A percentile compares a stretch with the other conserved stretches of the same genome.
Conservation (phyloP, 2,797 vertebrate species). For the Microchirus variegatus region DNA sequence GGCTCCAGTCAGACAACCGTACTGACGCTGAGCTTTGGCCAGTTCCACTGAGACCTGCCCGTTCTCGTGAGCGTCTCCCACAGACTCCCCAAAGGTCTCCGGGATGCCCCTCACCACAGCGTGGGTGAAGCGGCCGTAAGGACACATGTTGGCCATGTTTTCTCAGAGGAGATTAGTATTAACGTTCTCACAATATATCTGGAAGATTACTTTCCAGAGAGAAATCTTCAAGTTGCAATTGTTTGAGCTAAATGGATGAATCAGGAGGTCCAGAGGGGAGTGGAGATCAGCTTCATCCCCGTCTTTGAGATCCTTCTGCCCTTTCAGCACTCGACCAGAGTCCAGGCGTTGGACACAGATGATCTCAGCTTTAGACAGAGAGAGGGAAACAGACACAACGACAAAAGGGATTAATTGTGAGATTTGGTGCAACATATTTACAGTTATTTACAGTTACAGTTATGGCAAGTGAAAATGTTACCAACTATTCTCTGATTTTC, state of each 20-base stretch:
- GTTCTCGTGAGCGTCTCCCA: constrained; percentile 50
- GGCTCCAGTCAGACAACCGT: constrained; percentile 89
- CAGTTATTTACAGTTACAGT: too few species aligned
- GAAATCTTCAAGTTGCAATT: too few species aligned
- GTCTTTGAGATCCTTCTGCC: constrained; percentile 7
- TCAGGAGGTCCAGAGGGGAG: constrained; percentile 22
- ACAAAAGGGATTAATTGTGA: too few species aligned
- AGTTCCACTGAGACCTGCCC: constrained; percentile 78
- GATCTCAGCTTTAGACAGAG: constrained; percentile 30
- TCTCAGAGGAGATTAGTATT: background rate
- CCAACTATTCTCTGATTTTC: too few species aligned
- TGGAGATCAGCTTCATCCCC: constrained; percentile 27
- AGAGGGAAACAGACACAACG: too few species aligned
- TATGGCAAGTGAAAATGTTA: too few species aligned
- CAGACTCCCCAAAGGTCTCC: constrained; percentile 80
- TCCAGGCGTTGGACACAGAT: constrained; percentile 7
- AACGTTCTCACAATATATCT: constrained; percentile 5
- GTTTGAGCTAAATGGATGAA: background rate
- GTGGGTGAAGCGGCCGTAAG: constrained; percentile 89
- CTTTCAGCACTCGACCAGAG: constrained; percentile 1
- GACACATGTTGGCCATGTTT: constrained; percentile 79
- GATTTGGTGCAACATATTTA: too few species aligned
- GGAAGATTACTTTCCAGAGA: background rate
- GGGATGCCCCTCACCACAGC: constrained; percentile 89
- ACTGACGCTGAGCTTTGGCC: constrained; percentile 91